These are phyloP conservation scores for Eulithis prunata DNA, from an alignment of 2,888 invertebrate species.

Conservation along the genomic window DNA sequence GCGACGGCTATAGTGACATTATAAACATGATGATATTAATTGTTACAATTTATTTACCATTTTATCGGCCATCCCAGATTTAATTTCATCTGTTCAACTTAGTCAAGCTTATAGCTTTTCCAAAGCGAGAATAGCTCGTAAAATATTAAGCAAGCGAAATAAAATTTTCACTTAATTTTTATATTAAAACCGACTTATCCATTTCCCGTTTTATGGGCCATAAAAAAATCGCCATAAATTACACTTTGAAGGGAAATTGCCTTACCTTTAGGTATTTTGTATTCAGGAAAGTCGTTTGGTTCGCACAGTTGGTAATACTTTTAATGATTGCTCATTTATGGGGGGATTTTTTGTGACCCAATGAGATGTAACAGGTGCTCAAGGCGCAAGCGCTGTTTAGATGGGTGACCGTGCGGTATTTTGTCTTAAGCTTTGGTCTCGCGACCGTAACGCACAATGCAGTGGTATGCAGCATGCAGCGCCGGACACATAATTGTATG, in stretches of 20 bases:
- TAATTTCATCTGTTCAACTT: conserved; percentile 27
- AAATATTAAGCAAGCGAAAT: conserved; percentile 44
- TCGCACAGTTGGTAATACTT: conserved; percentile 52
- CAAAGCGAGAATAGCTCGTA: conserved; percentile 30
- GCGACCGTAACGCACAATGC: no score
- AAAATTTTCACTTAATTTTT: conserved; percentile 55
- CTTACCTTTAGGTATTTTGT: conserved; percentile 52
- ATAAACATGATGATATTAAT: no score
- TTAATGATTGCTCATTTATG: conserved; percentile 50
- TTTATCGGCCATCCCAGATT: conserved; percentile 15
- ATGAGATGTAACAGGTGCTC: conserved; percentile 10
- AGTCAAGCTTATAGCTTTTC: conserved; percentile 24
- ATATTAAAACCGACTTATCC: conserved; percentile 55
- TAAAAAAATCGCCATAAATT: conserved; percentile 68
- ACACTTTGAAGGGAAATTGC: conserved; percentile 55
- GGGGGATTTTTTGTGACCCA: conserved; percentile 18
- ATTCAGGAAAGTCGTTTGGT: conserved; percentile 46
- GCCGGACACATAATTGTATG: no score
- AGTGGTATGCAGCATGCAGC: no score
- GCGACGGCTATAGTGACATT: no score
- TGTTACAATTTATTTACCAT: no score
- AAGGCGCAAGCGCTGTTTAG: no score
- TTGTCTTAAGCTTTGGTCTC: no score
- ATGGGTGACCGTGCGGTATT: no score
- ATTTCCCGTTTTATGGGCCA: conserved; percentile 57